Evolutionary conservation across 2,113 vertebrate genomes (phyloP), one percentile per base, ranked within the genome.

Genomic region (Geococcyx californianus): DNA sequence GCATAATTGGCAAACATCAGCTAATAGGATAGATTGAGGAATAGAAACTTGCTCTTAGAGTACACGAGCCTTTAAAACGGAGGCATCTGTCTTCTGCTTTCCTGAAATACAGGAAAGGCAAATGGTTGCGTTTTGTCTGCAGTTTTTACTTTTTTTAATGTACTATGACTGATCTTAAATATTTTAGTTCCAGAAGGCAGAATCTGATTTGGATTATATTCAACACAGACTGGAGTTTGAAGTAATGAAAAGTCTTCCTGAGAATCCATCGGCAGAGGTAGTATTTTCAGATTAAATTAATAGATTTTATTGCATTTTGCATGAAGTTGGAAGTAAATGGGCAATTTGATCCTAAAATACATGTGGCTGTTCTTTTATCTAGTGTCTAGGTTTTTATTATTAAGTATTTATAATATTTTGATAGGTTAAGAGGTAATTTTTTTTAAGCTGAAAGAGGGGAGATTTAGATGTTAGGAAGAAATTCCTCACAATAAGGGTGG

Each of bases 101-200:
- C 64, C 91, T 78, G 90, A 69, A 76, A 62, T n/a, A 33, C 69
- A 80, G 70, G 69, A 45, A 80, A 82, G 40, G 85, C 31, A 10
- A 92, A 68, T 31, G 74, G 13, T 25, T 91, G 70, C 52, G 56
- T 3, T 54, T 95, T 96, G 75, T 72, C 89, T 97, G 64, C 29
- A 45, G 7, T 5, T 94, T 94, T 84, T 84, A 28, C 13, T 47
- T 49, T 18, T 75, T 80, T 75, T 94, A 73, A 91, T 94, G 9
- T 14, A 19, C 73, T 87, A 28, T 96, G 67, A 31, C 93, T 98
- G 70, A 96, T 94, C 52, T 97, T 79, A 49, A 85, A 55, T 95
- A 78, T 98, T 98, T 97, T 97, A 99, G 99, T 99, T 99, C 98
- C 98, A 99, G 98, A 99, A 99, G 96, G 99, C 98, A 31, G 98